These are phyloP conservation scores for Pegoplata infirma DNA, from an alignment of 2,888 invertebrate species.

Conservation along the genomic window DNA sequence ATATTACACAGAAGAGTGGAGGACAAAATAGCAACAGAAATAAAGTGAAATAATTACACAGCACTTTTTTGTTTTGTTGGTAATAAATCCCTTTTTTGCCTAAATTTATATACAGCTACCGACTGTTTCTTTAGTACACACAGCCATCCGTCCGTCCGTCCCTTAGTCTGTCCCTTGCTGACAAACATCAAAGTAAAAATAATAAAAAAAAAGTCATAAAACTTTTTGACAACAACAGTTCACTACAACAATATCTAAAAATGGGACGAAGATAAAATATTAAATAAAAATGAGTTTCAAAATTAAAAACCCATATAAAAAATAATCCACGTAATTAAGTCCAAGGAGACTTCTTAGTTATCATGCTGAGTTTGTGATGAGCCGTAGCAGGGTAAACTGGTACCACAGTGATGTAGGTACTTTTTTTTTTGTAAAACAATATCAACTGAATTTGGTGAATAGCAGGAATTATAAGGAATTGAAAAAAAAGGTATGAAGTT, in stretches of 20 bases:
- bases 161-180: neutral
- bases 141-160: neutral
- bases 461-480: no score
- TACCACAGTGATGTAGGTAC: no score
- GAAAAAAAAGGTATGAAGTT: no score
- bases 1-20: neutral
- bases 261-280: constrained; percentile 32
- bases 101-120: neutral
- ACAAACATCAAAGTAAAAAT: constrained; percentile 8
- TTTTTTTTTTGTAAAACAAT: no score
- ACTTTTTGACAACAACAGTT: constrained; percentile 52
- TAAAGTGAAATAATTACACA: neutral
- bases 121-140: neutral
- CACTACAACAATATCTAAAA: constrained; percentile 46
- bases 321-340: constrained; percentile 74
- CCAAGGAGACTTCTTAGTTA: constrained; percentile 66
- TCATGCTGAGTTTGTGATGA: constrained; percentile 13
- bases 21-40: neutral
- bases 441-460: no score
- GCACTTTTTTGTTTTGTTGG: neutral
- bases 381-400: no score
- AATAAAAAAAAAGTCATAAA: constrained; percentile 56
- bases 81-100: neutral
- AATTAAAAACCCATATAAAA: constrained; percentile 71
- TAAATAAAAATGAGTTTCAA: constrained; percentile 66